Base-by-base conservation (phyloP, 2,113 vertebrate species). In the Melanostigma gelatinosum region DNA sequence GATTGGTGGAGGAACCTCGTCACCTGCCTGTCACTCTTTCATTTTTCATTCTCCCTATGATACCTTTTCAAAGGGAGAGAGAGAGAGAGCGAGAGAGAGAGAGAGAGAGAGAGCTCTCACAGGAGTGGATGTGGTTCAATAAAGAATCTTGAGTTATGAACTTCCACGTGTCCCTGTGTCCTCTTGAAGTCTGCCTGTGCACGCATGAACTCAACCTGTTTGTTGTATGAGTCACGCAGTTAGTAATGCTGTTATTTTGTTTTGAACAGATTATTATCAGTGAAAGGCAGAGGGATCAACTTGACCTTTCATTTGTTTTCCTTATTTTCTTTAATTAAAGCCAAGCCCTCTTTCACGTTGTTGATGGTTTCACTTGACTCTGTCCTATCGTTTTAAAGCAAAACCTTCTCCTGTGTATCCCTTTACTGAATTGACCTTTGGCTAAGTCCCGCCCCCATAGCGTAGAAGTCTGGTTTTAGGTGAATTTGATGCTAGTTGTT, bases 21-120 rank as follows among this genome's bases (percentile, higher is more conserved):
- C 86, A 90, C 89, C 88, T 80, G 85, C 85, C 87, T 91, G 93
- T 91, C 91, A 89, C 82, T 91, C 83, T 88, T 91, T 88, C 82
- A 75, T 77, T 90, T 88, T 87, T 89, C 84, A 80, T 78, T 79
- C 84, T 68, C 77, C 77, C 86, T 50, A 68, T 50, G 32, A 82
- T 79, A 55, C 57, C 44, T 44, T 84, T 40, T 50, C 42, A 54
- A 24, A 48, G 32, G 8, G 48, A 44, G 50, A 50, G 73, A 24
- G 54, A 12, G 34, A 52, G 44, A 15, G 16, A 48, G 40, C 42
- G 32, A 4, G 27, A 36, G 50, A 55, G 76, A n/a, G 55, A 12
- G 36, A 27, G 38, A 29, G 40, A 29, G 36, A 38, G 36, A 20
- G 46, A 20, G 46, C 44, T 81, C 79, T 89, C 64, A 52, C 34